phyloP scores from a whole-genome alignment of 1,140 invertebrate genomes.

The Acromyrmex charruanus region DNA sequence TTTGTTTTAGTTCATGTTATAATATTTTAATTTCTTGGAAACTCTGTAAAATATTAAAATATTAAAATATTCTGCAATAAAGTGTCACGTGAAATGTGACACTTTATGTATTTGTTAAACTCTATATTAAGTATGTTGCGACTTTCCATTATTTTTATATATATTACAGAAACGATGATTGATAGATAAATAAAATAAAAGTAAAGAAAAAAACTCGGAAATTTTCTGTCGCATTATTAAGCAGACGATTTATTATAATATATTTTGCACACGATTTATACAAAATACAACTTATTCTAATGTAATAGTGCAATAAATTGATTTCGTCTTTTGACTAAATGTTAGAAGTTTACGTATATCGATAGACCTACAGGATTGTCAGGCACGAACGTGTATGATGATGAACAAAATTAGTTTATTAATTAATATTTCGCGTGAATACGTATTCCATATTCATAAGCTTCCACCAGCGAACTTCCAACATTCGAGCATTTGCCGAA shows the following conservation, averaged over 20 bases:
- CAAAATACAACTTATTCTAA: constrained; percentile 7
- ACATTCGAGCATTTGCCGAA: constrained; percentile 50
- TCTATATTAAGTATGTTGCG: neutral
- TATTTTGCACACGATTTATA: neutral
- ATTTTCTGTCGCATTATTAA: neutral
- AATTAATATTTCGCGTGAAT: constrained; percentile 58
- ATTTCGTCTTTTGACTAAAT: constrained; percentile 12
- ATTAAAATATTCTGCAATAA: constrained; percentile 1
- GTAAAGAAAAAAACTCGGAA: neutral
- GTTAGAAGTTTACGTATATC: constrained; percentile 21
- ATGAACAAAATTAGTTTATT: constrained; percentile 61
- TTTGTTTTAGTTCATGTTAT: neutral
- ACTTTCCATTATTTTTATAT: neutral
- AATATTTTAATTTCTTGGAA: neutral
- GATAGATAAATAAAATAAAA: neutral
- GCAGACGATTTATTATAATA: neutral
- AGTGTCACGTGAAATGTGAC: neutral
- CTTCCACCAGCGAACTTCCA: constrained; percentile 46
- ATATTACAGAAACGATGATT: neutral
- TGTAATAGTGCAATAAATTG: constrained; percentile 40
- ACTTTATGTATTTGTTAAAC: neutral
- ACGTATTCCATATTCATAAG: constrained; percentile 58
- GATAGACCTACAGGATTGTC: constrained; percentile 46
- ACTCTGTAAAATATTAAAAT: neutral
- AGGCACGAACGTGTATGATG: constrained; percentile 46